A percentile compares a stretch with the other conserved stretches of the same genome.
phyloP scores from a whole-genome alignment of 1,140 invertebrate species.

The Zaprionus ghesquierei region DNA sequence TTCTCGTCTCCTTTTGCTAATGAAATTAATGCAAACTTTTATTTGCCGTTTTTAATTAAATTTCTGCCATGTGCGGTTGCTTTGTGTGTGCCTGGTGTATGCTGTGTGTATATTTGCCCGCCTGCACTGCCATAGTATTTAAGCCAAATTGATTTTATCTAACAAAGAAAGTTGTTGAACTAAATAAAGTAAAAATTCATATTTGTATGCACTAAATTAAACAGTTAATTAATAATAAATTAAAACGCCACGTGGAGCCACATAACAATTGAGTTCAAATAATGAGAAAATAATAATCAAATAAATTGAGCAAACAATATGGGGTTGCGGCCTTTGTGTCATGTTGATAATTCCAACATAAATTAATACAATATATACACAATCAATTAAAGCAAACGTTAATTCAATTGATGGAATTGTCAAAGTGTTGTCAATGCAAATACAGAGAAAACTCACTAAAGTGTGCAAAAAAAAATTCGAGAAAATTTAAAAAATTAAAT shows the following conservation, averaged over 20 bases:
- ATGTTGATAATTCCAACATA: neutral
- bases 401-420: neutral
- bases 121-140: constrained; percentile 31
- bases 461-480: neutral
- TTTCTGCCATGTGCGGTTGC: constrained; percentile 36
- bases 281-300: neutral
- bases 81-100: constrained; percentile 10
- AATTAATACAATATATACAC: neutral
- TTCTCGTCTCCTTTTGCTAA: constrained; percentile 46
- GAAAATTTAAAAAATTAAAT: neutral
- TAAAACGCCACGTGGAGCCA: neutral
- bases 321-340: neutral
- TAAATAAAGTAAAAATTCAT: neutral
- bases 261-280: neutral
- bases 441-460: neutral
- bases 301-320: neutral
- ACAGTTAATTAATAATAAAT: neutral
- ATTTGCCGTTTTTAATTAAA: constrained; percentile 75
- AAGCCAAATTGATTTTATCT: constrained; percentile 43
- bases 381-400: neutral
- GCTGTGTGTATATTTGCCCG: neutral
- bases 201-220: neutral
- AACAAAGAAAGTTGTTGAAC: neutral
- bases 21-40: constrained; percentile 78
- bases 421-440: neutral